Evolutionary conservation across 23 tunicate species (phyloP).

Genomic region (Trididemnum nubilum): DNA sequence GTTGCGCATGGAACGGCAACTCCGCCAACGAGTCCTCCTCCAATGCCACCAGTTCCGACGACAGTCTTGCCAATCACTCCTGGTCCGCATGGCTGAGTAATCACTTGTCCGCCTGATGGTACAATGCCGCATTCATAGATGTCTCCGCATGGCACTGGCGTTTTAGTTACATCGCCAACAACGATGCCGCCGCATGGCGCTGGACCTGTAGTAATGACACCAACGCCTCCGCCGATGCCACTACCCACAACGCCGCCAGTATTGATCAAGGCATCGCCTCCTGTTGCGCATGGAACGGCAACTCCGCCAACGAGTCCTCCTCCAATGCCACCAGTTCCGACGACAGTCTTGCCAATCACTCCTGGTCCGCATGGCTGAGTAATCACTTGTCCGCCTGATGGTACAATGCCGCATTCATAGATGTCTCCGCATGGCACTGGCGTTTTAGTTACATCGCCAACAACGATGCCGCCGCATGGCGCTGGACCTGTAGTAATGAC

Average conservation of each 20-base stretch:
- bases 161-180: background rate
- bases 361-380: slow-evolving; percentile 4
- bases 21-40: background rate
- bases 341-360: background rate
- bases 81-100: slow-evolving; percentile 1
- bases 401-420: slow-evolving; percentile 1
- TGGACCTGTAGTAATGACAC: background rate
- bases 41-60: background rate
- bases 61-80: slow-evolving; percentile 2
- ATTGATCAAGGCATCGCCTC: background rate
- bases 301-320: background rate
- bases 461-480: slow-evolving; percentile 5
- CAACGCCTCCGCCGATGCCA: background rate
- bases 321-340: background rate
- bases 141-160: background rate
- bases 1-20: background rate
- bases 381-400: background rate
- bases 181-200: slow-evolving; percentile 2
- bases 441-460: background rate
- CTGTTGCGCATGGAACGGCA: background rate
- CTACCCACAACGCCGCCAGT: background rate
- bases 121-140: slow-evolving; percentile 1
- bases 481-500: background rate
- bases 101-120: background rate
- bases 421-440: background rate